Evolutionary conservation across 2,113 vertebrate species (phyloP), one percentile per base, ranked within the genome.

Genomic region (Brachypodius melanocephalos): DNA sequence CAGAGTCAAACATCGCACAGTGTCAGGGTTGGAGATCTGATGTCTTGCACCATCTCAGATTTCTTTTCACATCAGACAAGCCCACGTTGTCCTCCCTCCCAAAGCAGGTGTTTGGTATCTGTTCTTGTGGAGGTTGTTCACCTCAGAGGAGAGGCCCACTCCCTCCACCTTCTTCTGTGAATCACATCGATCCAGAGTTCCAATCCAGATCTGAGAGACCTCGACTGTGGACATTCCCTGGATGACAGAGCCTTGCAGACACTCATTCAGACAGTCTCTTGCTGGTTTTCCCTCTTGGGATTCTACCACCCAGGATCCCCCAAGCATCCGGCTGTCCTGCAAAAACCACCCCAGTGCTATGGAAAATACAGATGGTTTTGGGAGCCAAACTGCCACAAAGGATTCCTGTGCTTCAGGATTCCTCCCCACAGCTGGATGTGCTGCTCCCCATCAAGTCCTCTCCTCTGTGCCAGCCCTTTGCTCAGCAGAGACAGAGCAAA

Each of bases 11-110:
- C 78, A 73, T 38, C 46, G 65, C 57, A 43, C 54, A n/a, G 3
- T 5, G 36, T 38, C 25, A 9, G 45, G 28, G 31, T 0, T 71
- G 74, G 74, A 82, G 57, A 59, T 71, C 12, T 18, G 65, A 31
- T 45, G 31, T 59, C n/a, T 61, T 14, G 29, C 25, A 59, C 76
- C 14, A 18, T 31, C 65, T 51, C 6, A 4, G 31, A 54, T 68
- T 61, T 43, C 63, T 67, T 38, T 71, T 38, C 34, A 52, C 59
- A 51, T 45, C 20, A 38, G 68, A 84, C 12, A 34, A 82, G 62
- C 13, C 21, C 48, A 40, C 0, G 0, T 1, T 16, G 36, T 62
- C 57, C 49, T 84, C 61, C 34, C 48, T 51, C 45, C 58, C 49
- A 36, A 16, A 85, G 58, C 38, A 26, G 20, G 40, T 48, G 61